Base-by-base conservation (phyloP, 2,797 vertebrate genomes). In the Spea hammondii region DNA sequence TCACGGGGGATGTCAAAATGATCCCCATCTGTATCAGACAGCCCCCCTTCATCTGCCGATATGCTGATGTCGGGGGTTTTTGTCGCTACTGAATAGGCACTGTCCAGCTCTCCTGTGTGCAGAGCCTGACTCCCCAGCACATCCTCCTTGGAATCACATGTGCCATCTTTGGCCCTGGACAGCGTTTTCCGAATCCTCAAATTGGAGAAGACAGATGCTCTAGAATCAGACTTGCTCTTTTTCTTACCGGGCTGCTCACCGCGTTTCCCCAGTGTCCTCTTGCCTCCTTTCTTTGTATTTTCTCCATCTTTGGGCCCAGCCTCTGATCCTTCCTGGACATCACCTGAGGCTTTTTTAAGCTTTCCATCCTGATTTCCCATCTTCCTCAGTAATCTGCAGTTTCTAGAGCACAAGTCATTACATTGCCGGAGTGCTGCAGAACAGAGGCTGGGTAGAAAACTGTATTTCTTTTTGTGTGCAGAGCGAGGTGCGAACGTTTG, bases 341-440 rank as follows among this genome's bases (percentile, higher is more conserved):
- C 96, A 84, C 92, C 93, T 82, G 91, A 76, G 53, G 92, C 91
- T 87, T 89, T 94, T 89, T 90, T 97, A 13, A 94, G 94, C 89
- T 97, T 99, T 5, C 93, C 96, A 84, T 99, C 97, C 88, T 99
- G 97, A 87, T 99, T 99, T 72, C 97, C 97, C 97, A 99, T 99
- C 87, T 87, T 88, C 84, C 85, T 91, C 70, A 77, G 83, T 83
- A 89, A 89, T 44, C 85, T 91, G 70, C 83, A 89, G 46, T 92
- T 89, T 76, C 86, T 90, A 1, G 73, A 72, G 84, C 83, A 95
- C 93, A 96, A 87, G 92, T 89, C 95, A 96, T 96, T 85, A 57
- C 88, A 87, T 48, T 0, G 4, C 49, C 1, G 73, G 73, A 84
- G 86, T 83, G 84, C 82, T 76, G 84, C 64, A 0, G 80, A 75